Evolutionary conservation across 2,797 vertebrate genomes (phyloP).

Genomic region (Esox lucius): DNA sequence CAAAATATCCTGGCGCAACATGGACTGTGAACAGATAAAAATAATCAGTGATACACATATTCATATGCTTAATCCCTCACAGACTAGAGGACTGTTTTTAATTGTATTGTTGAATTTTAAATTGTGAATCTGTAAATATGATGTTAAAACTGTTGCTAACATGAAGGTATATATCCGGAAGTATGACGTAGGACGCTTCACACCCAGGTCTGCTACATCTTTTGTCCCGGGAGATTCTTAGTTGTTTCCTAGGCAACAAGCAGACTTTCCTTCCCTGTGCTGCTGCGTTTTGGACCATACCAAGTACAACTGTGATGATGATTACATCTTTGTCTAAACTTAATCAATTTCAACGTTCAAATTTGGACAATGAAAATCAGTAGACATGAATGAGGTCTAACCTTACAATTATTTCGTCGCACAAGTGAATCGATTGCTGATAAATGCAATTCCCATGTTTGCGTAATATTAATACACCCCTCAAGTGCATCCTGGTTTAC

Average conservation of each 20-base stretch:
- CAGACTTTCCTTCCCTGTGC: constrained; percentile 57
- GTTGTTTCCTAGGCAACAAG: constrained; percentile 79
- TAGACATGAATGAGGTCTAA: background rate
- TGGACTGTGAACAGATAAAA: too few relatives aligned
- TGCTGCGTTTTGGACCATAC: constrained; percentile 66
- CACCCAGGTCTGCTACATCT: background rate
- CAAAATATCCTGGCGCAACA: too few relatives aligned
- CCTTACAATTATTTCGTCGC: too few relatives aligned
- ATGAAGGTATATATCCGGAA: too few relatives aligned
- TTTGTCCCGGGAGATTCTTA: constrained; percentile 63
- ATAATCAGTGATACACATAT: too few relatives aligned
- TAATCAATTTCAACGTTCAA: background rate
- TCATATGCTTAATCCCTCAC: too few relatives aligned
- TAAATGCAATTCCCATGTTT: background rate
- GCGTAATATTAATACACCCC: background rate
- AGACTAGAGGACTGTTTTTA: too few relatives aligned
- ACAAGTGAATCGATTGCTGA: background rate
- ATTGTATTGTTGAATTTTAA: too few relatives aligned
- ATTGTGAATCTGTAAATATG: too few relatives aligned
- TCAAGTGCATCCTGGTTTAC: background rate
- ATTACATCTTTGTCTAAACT: constrained; percentile 7
- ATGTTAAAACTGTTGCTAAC: too few relatives aligned
- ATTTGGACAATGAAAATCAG: background rate
- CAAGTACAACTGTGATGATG: constrained; percentile 38
- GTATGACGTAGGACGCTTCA: too few relatives aligned